These are phyloP conservation scores for Engystomops pustulosus DNA, from an alignment of 2,113 vertebrate species.

Conservation along the genomic window DNA sequence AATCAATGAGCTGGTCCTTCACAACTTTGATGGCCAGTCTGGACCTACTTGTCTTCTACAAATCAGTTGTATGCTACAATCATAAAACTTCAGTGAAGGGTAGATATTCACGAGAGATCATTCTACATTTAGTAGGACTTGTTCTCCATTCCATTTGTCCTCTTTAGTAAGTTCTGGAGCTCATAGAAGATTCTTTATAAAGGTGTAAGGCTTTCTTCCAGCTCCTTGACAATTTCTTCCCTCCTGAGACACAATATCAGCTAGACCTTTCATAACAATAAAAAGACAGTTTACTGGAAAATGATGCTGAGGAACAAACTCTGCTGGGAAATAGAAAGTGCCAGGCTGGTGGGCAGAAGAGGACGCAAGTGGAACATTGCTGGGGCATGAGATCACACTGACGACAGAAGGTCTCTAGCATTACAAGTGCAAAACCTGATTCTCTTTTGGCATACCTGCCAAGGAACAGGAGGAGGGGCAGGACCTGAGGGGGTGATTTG, in stretches of 20 bases:
- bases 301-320: slow-evolving; percentile 43
- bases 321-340: slow-evolving; percentile 56
- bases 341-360: slow-evolving; percentile 55
- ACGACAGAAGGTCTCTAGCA: slow-evolving; percentile 50
- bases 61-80: no score
- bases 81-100: background rate
- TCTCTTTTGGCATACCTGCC: slow-evolving; percentile 17
- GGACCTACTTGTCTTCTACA: background rate
- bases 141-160: background rate
- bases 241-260: slow-evolving; percentile 52
- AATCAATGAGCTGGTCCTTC: no score
- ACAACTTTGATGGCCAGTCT: background rate
- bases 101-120: background rate
- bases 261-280: slow-evolving; percentile 48
- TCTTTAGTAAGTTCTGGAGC: background rate
- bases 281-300: slow-evolving; percentile 58
- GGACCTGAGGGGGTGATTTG: slow-evolving; percentile 43
- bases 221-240: slow-evolving; percentile 3
- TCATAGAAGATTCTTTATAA: background rate
- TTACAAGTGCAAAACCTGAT: slow-evolving; percentile 45
- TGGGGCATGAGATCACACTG: slow-evolving; percentile 56
- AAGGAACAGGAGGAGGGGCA: slow-evolving; percentile 32
- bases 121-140: background rate
- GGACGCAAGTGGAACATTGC: slow-evolving; percentile 50
- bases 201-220: slow-evolving; percentile 19